Percentiles rank a stretch among this genome's conserved stretches.
These are phyloP conservation scores for Drosophila longiperda DNA, from an alignment of 2,888 invertebrate species.

Conservation along the genomic window DNA sequence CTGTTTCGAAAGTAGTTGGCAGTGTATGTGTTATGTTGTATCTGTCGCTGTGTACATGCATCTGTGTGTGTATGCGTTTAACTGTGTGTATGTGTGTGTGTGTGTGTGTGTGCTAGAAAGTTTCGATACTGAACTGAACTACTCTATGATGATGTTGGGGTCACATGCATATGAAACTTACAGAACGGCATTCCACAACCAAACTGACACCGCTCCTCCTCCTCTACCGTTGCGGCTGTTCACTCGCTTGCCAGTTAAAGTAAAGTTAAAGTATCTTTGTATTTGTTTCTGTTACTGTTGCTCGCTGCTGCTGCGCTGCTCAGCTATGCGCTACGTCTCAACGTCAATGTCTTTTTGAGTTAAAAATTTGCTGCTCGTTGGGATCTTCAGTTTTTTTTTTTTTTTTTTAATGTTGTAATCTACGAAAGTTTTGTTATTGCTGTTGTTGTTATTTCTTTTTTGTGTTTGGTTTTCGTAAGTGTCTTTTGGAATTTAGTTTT, in stretches of 20 bases:
- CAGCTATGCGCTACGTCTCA: conserved; percentile 61
- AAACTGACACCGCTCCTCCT: conserved; percentile 38
- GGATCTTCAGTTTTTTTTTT: conserved; percentile 50
- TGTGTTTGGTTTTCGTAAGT: conserved; percentile 64
- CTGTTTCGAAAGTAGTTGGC: conserved; percentile 54
- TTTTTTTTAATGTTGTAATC: conserved; percentile 63
- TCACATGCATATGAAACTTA: conserved; percentile 80
- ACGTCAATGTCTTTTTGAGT: conserved; percentile 40
- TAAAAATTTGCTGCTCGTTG: conserved; percentile 26
- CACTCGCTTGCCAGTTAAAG: conserved; percentile 33
- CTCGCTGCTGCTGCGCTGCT: conserved; percentile 16
- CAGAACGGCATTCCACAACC: conserved; percentile 83
- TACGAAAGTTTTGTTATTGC: conserved; percentile 51
- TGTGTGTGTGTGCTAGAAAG: conserved; percentile 66
- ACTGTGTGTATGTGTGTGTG: conserved; percentile 29
- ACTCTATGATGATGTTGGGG: conserved; percentile 62
- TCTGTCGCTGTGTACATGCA: conserved; percentile 18
- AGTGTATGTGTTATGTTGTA: conserved; percentile 26
- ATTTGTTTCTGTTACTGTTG: conserved; percentile 47
- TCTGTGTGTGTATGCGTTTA: conserved; percentile 37
- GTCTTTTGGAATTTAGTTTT: conserved; percentile 48
- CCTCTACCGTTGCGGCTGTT: conserved; percentile 1
- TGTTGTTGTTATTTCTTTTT: conserved; percentile 27
- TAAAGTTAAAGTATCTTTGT: conserved; percentile 52
- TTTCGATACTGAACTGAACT: conserved; percentile 63